Base-by-base conservation (phyloP, 1,140 invertebrate genomes). In the Cotesia glomerata region DNA sequence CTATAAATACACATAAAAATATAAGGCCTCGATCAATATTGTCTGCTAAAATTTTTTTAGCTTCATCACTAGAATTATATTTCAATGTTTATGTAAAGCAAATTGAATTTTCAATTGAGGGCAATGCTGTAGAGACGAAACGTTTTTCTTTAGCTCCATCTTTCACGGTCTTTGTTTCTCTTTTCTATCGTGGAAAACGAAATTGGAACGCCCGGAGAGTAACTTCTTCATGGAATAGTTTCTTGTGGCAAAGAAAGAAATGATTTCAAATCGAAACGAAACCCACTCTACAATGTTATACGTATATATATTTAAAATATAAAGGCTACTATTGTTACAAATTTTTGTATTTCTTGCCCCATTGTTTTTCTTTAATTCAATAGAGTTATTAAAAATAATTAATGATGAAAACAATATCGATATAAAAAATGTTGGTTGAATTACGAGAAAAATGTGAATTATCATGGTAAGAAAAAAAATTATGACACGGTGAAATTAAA, bases 41-140 rank as follows among this genome's bases (percentile, higher is more conserved):
- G 3, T 34, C 8, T 35, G 13, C 35, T 62, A n/a, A 26, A 34
- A 62, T 35, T 35, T 62, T 34, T 62, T 62, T 34, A 26, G n/a
- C 35, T 35, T 62, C 34, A 32, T 62, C n/a, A 35, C n/a, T 4
- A 3, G 34, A 62, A 62, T 36, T 62, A 62, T 62, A 62, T 62
- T 62, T 13, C 8, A 34, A 62, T 62, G 59, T 62, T 62, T 62
- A 32, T 35, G 13, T 11, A 62, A 35, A 32, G 35, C n/a, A 62
- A 62, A 62, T 62, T 62, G 59, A 35, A 62, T 62, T 62, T 62
- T 35, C 59, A 62, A 62, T 62, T 62, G 13, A 62, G 18, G 59
- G 59, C 18, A 62, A 62, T 16, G 59, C 59, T 34, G 59, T 32
- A 62, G 35, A 62, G 59, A 36, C 32, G 35, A 36, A 62, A 35